Conservation (phyloP, 1,140 invertebrate species). For the Tenebrio molitor region DNA sequence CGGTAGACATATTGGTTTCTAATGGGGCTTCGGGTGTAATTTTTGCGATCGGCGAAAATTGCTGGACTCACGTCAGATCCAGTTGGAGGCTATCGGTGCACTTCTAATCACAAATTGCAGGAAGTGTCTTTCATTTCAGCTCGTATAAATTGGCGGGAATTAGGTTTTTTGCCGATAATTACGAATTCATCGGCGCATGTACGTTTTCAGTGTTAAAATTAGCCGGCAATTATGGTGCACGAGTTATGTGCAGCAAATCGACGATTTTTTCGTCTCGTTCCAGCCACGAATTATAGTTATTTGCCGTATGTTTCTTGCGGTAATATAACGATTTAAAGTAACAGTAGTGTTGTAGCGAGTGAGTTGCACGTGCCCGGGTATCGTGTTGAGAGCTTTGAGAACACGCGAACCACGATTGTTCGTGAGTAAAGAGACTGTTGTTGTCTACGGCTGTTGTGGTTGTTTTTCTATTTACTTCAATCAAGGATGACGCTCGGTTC, state of each 20-base stretch:
- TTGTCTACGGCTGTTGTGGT: conserved; percentile 21
- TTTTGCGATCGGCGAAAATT: conserved; percentile 2
- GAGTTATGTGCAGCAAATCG: conserved; percentile 7
- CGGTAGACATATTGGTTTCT: no score
- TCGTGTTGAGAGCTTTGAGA: conserved; percentile 41
- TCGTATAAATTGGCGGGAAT: not conserved
- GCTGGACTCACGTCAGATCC: conserved; percentile 11
- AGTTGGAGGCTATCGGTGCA: conserved; percentile 17
- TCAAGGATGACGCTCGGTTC: conserved; percentile 6
- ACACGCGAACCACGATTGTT: conserved; percentile 48
- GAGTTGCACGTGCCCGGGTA: conserved; percentile 43
- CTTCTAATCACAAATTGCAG: conserved; percentile 23
- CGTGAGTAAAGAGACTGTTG: conserved; percentile 40
- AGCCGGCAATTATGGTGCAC: conserved; percentile 21
- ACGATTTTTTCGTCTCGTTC: not conserved
- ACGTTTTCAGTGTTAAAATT: conserved; percentile 17
- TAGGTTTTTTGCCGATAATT: conserved; percentile 9
- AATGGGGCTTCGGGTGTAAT: no score
- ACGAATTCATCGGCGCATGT: not conserved
- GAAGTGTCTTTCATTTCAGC: conserved; percentile 20
- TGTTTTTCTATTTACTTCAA: conserved; percentile 44
- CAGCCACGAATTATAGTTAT: conserved; percentile 26
- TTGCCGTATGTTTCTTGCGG: conserved; percentile 39
- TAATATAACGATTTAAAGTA: conserved; percentile 41
- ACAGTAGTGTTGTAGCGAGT: conserved; percentile 41